A percentile compares a stretch with the other conserved stretches of the same genome.
Conservation (phyloP, 2,888 invertebrate genomes). For the Tinea pellionella region DNA sequence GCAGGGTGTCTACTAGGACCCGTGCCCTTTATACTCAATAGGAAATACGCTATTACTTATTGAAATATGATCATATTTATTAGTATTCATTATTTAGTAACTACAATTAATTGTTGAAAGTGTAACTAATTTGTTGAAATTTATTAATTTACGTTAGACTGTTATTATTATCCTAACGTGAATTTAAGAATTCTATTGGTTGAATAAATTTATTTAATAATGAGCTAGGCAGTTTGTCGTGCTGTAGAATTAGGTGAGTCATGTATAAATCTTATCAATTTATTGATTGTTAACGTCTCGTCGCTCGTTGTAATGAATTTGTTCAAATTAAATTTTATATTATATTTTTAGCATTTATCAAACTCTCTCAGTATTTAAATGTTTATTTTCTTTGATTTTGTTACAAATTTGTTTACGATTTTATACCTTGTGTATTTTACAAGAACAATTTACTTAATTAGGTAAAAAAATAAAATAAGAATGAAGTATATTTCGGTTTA, state of each 20-base stretch:
- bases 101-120: conserved; percentile 23
- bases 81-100: conserved; percentile 20
- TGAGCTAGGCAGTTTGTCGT: conserved; percentile 2
- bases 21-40: conserved; percentile 6
- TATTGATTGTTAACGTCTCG: conserved; percentile 9
- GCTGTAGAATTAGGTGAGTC: neutral
- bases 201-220: neutral
- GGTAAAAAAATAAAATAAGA: too few species aligned
- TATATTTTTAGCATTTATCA: neutral
- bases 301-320: neutral
- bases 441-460: too few species aligned
- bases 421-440: too few species aligned
- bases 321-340: neutral
- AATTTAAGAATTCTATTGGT: neutral
- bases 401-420: too few species aligned
- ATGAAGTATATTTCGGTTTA: too few species aligned
- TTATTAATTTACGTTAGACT: conserved; percentile 19
- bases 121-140: conserved; percentile 23
- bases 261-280: conserved; percentile 3
- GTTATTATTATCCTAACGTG: neutral
- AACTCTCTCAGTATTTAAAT: neutral
- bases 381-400: too few species aligned
- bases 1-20: conserved; percentile 23
- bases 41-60: conserved; percentile 11
- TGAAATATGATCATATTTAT: conserved; percentile 25